A percentile compares a stretch with the other conserved stretches of the same genome.
These are phyloP conservation scores for Bubo scandiacus DNA, from an alignment of 2,113 vertebrate genomes.

Conservation along the genomic window DNA sequence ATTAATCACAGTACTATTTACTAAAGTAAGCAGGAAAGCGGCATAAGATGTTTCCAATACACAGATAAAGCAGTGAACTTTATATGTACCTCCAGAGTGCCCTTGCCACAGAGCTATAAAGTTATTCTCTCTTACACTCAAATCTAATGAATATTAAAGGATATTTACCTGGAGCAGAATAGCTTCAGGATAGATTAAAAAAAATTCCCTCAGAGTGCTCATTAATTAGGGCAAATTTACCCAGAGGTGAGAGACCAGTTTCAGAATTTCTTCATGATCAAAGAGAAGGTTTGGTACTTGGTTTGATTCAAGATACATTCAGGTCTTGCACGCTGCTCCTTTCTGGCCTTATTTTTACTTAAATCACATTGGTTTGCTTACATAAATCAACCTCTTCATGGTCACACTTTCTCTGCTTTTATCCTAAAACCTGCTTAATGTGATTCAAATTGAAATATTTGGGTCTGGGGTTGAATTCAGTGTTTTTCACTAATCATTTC, in stretches of 20 bases:
- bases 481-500: not conserved
- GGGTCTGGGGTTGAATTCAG: not conserved
- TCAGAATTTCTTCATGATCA: not conserved
- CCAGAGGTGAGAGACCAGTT: not conserved
- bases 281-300: not conserved
- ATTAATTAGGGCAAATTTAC: not conserved
- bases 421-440: not conserved
- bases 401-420: not conserved
- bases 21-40: not conserved
- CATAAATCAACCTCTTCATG: not conserved
- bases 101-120: not conserved
- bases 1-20: not conserved
- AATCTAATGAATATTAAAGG: not conserved
- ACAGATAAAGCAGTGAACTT: not conserved
- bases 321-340: not conserved
- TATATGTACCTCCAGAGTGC: not conserved
- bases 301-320: not conserved
- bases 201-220: not conserved
- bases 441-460: not conserved
- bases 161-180: not conserved
- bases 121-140: not conserved
- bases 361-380: not conserved
- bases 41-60: not conserved
- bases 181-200: not conserved
- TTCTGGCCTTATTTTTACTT: not conserved